Evolutionary conservation across 1,140 invertebrate genomes (phyloP).

Genomic region (Cotesia typhae): DNA sequence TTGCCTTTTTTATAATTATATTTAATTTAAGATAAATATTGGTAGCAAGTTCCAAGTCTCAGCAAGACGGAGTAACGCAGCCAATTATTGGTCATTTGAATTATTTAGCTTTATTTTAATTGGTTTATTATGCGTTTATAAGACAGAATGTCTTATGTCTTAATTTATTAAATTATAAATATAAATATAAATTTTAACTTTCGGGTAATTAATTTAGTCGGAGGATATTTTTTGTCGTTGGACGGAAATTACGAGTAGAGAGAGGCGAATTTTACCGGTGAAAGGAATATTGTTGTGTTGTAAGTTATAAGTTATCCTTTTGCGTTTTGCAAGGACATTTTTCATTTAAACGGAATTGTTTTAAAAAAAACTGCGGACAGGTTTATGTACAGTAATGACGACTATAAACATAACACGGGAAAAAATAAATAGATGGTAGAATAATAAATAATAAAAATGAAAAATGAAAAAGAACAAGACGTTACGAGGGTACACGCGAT

Average conservation of each 20-base stretch:
- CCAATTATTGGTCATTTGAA: too few species aligned
- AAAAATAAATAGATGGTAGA: slow-evolving; percentile 12
- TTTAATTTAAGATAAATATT: too few species aligned
- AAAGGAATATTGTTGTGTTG: slow-evolving; percentile 11
- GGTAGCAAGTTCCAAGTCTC: background rate
- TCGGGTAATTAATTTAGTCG: too few species aligned
- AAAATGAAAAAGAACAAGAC: slow-evolving; percentile 23
- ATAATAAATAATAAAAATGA: slow-evolving; percentile 10
- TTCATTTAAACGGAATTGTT: background rate
- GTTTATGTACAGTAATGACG: slow-evolving; percentile 5
- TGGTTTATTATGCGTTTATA: too few species aligned
- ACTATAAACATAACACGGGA: background rate
- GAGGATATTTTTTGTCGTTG: too few species aligned
- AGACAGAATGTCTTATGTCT: too few species aligned
- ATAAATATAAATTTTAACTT: too few species aligned
- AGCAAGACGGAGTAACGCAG: background rate
- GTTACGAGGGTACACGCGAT: slow-evolving; percentile 14
- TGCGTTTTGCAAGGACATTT: slow-evolving; percentile 18
- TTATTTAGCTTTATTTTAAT: background rate
- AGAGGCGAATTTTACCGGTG: background rate
- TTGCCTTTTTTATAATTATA: too few species aligned
- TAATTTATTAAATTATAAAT: too few species aligned
- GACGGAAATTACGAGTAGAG: too few species aligned
- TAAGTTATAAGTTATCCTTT: slow-evolving; percentile 5
- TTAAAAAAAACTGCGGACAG: slow-evolving; percentile 29